Evolutionary conservation across 1,140 invertebrate species (phyloP).

Genomic region (Zeugodacus cucurbitae): DNA sequence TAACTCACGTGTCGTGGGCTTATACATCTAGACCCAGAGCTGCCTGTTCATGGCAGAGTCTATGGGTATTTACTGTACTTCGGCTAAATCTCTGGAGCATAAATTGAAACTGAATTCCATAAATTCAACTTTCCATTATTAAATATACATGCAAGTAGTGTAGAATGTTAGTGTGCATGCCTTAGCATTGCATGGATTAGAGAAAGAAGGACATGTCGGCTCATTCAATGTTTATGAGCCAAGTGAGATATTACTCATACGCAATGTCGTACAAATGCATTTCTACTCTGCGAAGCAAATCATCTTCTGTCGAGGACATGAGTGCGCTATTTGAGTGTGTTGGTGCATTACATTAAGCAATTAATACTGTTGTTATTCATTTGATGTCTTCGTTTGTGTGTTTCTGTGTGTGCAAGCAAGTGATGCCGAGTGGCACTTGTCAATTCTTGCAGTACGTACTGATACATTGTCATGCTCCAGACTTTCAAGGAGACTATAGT

Average conservation of each 20-base stretch:
- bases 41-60: too few relatives aligned
- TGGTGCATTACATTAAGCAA: neutral
- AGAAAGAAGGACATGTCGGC: neutral
- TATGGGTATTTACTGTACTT: neutral
- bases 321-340: neutral
- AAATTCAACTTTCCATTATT: neutral
- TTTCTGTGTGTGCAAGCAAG: neutral
- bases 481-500: neutral
- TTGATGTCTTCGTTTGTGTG: neutral
- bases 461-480: neutral
- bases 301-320: too few relatives aligned
- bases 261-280: neutral
- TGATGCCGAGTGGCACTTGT: neutral
- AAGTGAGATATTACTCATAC: neutral
- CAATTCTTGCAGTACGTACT: neutral
- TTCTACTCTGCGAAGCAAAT: neutral
- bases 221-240: neutral
- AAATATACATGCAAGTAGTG: neutral
- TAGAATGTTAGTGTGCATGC: neutral
- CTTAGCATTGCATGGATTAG: neutral
- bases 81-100: neutral
- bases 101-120: neutral
- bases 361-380: slow-evolving; percentile 19
- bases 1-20: too few relatives aligned
- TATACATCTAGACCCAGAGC: too few relatives aligned